Base-by-base conservation (phyloP, 2,113 vertebrate species). In the Thalassoma bifasciatum region DNA sequence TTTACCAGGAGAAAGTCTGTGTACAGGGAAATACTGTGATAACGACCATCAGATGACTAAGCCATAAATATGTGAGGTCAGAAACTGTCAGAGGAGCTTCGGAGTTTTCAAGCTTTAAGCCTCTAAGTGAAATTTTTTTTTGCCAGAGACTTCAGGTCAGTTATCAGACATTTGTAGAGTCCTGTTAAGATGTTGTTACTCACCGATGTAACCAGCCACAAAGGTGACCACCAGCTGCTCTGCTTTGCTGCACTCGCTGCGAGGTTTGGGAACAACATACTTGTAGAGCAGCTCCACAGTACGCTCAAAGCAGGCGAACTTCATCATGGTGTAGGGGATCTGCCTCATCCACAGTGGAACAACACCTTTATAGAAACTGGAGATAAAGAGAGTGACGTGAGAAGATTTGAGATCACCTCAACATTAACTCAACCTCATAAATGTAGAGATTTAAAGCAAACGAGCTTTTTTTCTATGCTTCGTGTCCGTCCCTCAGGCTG, bases 311-410 rank as follows among this genome's bases (percentile, higher is more conserved):
- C 98, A 99, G 86, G 98, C 94, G 17, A 99, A 99, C 87, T 99
- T 99, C 98, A 99, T 99, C 98, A 99, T 99, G 74, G 98, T 99
- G 88, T 99, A 99, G 9, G 98, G 98, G 79, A 99, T 99, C 93
- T 99, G 98, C 60, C 98, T 98, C 97, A 99, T 99, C 98, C 98
- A 99, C 4, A 99, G 93, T 0, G 98, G 98, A 14, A 94, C 96
- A 88, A 99, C 96, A 5, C 98, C 98, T 87, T 99, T 99, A 85
- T 99, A 99, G 94, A 99, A 99, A 46, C 98, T 99, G 87, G 10
- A 21, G 51, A 4, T 17, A 19, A 7, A 59, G 80, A 40, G 13
- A 44, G 2, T 1, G 13, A 38, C 42, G 5, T 3, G 12, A 44
- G 11, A 4, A 44, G 42, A n/a, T n/a, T n/a, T 5, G 14, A 40